Evolutionary conservation across 2,113 vertebrate species (phyloP).

Genomic region (Bostrychus sinensis): DNA sequence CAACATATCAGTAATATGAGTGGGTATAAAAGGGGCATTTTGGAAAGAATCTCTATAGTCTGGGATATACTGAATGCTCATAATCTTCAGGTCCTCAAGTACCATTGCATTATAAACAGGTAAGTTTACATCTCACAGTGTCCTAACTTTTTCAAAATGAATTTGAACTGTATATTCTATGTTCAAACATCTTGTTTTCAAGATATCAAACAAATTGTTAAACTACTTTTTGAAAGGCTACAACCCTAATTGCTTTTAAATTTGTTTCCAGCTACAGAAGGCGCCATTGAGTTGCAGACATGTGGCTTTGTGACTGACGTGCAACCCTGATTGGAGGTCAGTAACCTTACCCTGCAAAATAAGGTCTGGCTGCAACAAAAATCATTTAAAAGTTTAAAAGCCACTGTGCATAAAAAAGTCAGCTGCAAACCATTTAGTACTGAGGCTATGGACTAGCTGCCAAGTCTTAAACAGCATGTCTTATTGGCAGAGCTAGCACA

Average conservation of each 20-base stretch:
- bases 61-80: not conserved
- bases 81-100: not conserved
- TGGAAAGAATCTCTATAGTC: no score
- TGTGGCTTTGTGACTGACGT: constrained; percentile 16
- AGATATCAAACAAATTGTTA: no score
- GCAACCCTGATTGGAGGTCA: constrained; percentile 24
- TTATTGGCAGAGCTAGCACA: constrained; percentile 61
- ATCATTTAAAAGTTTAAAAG: constrained; percentile 53
- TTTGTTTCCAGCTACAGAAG: constrained; percentile 4
- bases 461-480: constrained; percentile 69
- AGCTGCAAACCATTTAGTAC: constrained; percentile 68
- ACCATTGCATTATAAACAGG: not conserved
- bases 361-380: constrained; percentile 43
- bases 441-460: constrained; percentile 56
- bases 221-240: constrained; percentile 3
- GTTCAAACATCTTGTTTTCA: no score
- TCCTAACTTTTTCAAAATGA: no score
- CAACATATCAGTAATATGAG: no score
- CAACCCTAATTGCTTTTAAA: constrained; percentile 15
- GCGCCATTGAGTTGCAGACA: not conserved
- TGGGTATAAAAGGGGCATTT: no score
- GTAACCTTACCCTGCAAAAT: constrained; percentile 39
- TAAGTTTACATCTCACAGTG: no score
- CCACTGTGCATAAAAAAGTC: constrained; percentile 53
- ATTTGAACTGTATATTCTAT: no score